Percentiles rank a stretch among this genome's conserved stretches.
Conservation (phyloP, 2,888 invertebrate species). For the Cantharis nigra region DNA sequence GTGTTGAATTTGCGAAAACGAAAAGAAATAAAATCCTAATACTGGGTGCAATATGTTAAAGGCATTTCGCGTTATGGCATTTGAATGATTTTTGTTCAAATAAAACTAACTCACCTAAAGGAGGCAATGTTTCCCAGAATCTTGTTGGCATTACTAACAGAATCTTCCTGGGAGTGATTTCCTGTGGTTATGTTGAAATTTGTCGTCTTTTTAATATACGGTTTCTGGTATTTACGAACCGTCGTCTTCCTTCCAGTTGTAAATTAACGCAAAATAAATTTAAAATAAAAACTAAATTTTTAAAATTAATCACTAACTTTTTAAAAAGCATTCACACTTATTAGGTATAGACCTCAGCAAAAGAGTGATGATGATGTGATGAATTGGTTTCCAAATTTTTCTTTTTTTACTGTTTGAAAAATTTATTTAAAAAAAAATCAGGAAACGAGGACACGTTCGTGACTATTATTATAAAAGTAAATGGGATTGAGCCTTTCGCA, state of each 20-base stretch:
- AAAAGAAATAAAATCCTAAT: neutral
- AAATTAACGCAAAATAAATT: constrained; percentile 34
- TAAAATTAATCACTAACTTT: constrained; percentile 36
- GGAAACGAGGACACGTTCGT: constrained; percentile 1
- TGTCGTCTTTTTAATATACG: constrained; percentile 84
- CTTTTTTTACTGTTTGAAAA: neutral
- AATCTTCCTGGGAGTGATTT: constrained; percentile 79
- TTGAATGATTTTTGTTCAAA: constrained; percentile 13
- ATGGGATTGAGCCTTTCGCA: constrained; percentile 27
- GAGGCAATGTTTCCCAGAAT: constrained; percentile 77
- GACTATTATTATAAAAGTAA: constrained; percentile 11
- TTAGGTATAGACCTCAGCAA: neutral
- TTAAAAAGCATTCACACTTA: constrained; percentile 22
- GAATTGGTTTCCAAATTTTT: neutral
- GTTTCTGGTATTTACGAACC: constrained; percentile 85
- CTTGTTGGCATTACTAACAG: constrained; percentile 80
- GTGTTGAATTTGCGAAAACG: neutral
- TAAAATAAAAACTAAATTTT: constrained; percentile 36
- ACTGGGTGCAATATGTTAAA: constrained; percentile 16
- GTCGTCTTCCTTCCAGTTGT: constrained; percentile 82
- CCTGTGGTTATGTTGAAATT: constrained; percentile 72
- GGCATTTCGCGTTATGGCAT: constrained; percentile 8
- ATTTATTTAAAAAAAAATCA: neutral
- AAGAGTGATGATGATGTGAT: neutral
- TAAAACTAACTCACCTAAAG: constrained; percentile 53